Conservation (phyloP, 1,140 invertebrate genomes). For the Acromyrmex heyeri region DNA sequence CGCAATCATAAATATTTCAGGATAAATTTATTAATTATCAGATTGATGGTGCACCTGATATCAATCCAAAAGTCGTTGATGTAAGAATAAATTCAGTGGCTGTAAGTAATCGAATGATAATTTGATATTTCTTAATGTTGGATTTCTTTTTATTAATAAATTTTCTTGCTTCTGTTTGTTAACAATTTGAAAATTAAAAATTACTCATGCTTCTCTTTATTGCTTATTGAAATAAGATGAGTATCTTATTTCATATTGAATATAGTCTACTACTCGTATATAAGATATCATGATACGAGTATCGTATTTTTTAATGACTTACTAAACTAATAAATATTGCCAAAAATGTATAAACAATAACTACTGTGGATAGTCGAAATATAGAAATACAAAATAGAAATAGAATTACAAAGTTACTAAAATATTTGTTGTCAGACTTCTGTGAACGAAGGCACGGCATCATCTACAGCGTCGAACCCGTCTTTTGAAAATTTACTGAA, state of each 20-base stretch:
- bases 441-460: slow-evolving; percentile 72
- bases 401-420: background rate
- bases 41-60: slow-evolving; percentile 78
- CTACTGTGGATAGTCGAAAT: background rate
- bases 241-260: background rate
- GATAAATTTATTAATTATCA: slow-evolving; percentile 85
- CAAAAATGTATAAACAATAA: background rate
- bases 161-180: background rate
- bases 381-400: slow-evolving; percentile 7
- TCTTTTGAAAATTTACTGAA: slow-evolving; percentile 77
- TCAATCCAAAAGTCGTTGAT: slow-evolving; percentile 80
- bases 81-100: slow-evolving; percentile 84
- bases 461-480: slow-evolving; percentile 64
- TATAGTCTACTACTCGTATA: background rate
- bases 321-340: background rate
- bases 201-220: background rate
- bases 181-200: slow-evolving; percentile 14
- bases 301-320: background rate
- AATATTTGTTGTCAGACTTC: slow-evolving; percentile 70
- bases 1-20: slow-evolving; percentile 75
- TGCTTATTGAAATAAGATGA: background rate
- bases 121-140: background rate
- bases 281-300: background rate
- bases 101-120: slow-evolving; percentile 76
- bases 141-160: slow-evolving; percentile 25